Evolutionary conservation across 1,140 invertebrate species (phyloP), one percentile per base, ranked within the genome.

Genomic region (Euglossa dilemma): DNA sequence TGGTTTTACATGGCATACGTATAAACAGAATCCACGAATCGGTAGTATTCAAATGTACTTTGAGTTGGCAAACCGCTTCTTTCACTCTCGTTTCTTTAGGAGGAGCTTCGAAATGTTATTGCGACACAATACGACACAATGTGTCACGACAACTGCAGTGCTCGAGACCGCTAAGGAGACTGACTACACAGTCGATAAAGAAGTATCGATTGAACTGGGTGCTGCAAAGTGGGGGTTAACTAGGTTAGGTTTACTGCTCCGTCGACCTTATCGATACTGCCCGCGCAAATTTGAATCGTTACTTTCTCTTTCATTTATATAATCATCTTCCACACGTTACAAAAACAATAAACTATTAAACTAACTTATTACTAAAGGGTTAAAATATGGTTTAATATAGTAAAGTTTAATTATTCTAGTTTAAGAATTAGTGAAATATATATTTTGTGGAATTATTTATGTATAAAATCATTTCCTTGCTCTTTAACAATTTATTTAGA

Each of bases 111-210:
- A n/a, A 47, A 56, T 54, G 43, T 80, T 80, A 80, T 80, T 80
- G 47, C 78, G 78, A 80, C 78, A 80, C 69, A 80, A 80, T 73
- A 73, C 61, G 70, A 73, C 70, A 80, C 78, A 74, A 73, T 64
- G 78, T 80, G 50, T 73, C 47, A 80, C 78, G 61, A 79, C 54
- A 61, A 80, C 78, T 54, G 70, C 78, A 64, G 67, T 80, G 78
- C 70, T 74, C 36, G 57, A 80, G 56, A 80, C n/a, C 50, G 36
- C 70, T 61, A 50, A 64, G 43, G 28, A 63, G 50, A 80, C 78
- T 80, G 50, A 54, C 23, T 63, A 20, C 20, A 80, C 78, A 80
- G 70, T 74, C 78, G 78, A 74, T 80, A 80, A 80, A 23, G 78
- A 80, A 80, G 78, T 64, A 80, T 80, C 59, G 73, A 82, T 75